Base-by-base conservation (phyloP, 1,140 invertebrate species). In the Drosophila tristis region DNA sequence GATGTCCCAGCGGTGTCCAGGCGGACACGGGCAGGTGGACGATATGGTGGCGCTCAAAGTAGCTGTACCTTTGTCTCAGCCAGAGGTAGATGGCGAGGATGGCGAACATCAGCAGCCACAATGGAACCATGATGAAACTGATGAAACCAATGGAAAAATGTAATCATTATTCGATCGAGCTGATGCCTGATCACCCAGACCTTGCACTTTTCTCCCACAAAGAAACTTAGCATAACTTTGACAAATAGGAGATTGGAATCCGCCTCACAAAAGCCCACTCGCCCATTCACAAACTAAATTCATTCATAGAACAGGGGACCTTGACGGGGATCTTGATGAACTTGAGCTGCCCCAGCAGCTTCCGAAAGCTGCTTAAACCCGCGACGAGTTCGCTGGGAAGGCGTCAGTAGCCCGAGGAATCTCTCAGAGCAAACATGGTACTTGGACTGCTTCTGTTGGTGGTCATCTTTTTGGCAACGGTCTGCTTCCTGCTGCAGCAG, bases 1-100 rank as follows among this genome's bases (percentile, higher is more conserved):
- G 49, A 61, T 91, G 81, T 20, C 91, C 91, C 59, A 92, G 55
- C 6, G 91, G 71, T 0, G 80, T 75, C 64, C 68, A 81, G 11
- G 16, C 44, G 9, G 76, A 59, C 2, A 56, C 56, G 13, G 78
- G 54, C 8, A 91, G 47, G 60, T 76, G 58, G 0, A 84, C 72
- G 5, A 92, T 60, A 2, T 77, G 73, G 5, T 54, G 56, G 0
- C 54, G 47, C 7, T 44, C 42, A 35, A 91, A 92, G 61, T 90
- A 91, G 8, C 50, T n/a, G 25, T 90, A 91, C 20, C 61, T 61
- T 8, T 75, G 48, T 3, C 54, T 47, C 4, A 89, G 9, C 51
- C 74, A 78, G 0, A 78, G 6, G 15, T 82, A 63, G 6, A 50
- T 15, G 5, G n/a, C 9, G 13, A 80, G 5, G 0, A 73, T 9